Evolutionary conservation across 2,888 invertebrate species (phyloP).

Genomic region (Hylaea fasciaria): DNA sequence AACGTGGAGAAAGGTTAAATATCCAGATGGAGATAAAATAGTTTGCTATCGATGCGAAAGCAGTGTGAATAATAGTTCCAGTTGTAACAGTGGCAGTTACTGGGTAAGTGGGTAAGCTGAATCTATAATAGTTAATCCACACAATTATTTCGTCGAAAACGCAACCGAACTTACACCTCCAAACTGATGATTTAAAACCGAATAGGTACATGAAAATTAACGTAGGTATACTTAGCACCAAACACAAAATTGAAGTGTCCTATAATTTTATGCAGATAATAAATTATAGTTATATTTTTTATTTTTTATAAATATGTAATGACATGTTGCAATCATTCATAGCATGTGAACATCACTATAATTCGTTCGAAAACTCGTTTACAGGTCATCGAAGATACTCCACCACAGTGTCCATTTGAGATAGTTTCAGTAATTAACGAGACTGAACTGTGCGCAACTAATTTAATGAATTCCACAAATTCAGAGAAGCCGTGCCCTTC

Average conservation of each 20-base stretch:
- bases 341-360: conserved; percentile 2
- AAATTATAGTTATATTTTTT: too few species aligned
- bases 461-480: conserved; percentile 44
- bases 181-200: too few species aligned
- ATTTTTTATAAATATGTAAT: too few species aligned
- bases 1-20: conserved; percentile 62
- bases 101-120: conserved; percentile 58
- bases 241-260: too few species aligned
- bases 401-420: conserved; percentile 63
- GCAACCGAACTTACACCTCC: too few species aligned
- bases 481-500: conserved; percentile 46
- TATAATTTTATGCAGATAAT: too few species aligned
- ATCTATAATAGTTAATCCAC: too few species aligned
- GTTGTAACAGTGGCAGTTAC: conserved; percentile 52
- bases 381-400: conserved; percentile 63
- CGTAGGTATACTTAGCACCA: too few species aligned
- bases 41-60: conserved; percentile 61
- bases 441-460: conserved; percentile 51
- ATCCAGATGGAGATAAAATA: conserved; percentile 42
- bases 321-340: not conserved
- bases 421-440: conserved; percentile 54
- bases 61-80: conserved; percentile 46
- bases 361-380: conserved; percentile 33
- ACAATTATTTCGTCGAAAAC: too few species aligned
- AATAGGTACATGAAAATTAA: too few species aligned